Conservation (phyloP, 2,797 vertebrate genomes). For the Nothura maculosa region DNA sequence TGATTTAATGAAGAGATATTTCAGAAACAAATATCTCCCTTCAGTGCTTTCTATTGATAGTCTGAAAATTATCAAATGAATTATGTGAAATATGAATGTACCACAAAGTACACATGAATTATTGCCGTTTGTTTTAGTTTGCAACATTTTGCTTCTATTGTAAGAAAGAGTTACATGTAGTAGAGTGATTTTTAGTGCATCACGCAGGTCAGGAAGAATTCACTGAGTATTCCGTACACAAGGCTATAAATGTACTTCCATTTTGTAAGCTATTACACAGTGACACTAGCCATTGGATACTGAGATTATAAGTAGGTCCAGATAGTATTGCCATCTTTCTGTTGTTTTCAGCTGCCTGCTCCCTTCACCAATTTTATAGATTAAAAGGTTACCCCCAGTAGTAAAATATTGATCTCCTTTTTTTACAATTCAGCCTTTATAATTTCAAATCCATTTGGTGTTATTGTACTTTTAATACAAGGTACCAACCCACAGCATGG, state of each 20-base stretch:
- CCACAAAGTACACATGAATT: constrained; percentile 41
- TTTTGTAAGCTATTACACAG: not conserved
- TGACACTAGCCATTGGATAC: not conserved
- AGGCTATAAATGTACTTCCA: not conserved
- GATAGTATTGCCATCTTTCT: not conserved
- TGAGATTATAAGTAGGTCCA: not conserved
- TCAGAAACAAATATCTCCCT: constrained; percentile 69
- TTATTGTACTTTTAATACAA: constrained; percentile 40
- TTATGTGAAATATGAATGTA: constrained; percentile 55
- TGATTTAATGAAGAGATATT: constrained; percentile 73
- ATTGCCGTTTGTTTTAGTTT: constrained; percentile 23
- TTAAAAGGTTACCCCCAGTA: not conserved
- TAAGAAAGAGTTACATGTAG: not conserved
- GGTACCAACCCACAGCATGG: not conserved
- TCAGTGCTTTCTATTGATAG: constrained; percentile 45
- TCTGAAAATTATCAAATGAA: constrained; percentile 71
- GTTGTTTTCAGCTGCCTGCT: not conserved
- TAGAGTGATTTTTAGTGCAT: not conserved
- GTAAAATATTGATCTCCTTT: not conserved
- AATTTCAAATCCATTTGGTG: constrained; percentile 19
- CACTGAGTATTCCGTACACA: not conserved
- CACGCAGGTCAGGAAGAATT: not conserved
- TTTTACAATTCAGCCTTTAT: not conserved
- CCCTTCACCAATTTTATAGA: not conserved
- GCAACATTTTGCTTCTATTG: not conserved